Base-by-base conservation (phyloP, 2,113 vertebrate species). In the Lampris megalopsis region DNA sequence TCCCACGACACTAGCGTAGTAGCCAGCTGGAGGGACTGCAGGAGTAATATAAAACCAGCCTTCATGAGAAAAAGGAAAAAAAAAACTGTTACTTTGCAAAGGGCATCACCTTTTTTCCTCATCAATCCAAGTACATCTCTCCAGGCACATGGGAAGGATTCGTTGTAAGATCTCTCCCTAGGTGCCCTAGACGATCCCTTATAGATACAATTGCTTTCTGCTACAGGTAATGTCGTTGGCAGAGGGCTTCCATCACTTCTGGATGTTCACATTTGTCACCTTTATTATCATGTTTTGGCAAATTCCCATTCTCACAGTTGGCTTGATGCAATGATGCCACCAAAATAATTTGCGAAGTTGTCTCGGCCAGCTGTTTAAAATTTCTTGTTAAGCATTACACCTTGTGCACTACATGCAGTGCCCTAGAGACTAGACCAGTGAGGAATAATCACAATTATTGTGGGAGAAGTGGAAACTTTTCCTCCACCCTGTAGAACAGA, bases 401-500 rank as follows among this genome's bases (percentile, higher is more conserved):
- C 36, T 6, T 58, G 35, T 63, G 6, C 43, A 69, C 11, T 24
- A 6, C 45, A 9, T 11, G 42, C 9, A 10, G 50, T 6, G 9
- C 71, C 47, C 50, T 8, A 35, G 64, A 56, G 63, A 49, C 42
- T 9, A 57, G 58, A 56, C 41, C 5, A 45, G 45, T 6, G n/a
- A 58, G 57, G 42, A 48, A 58, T 52, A 69, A 76, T 62, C 74
- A 50, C 77, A 75, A 84, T 75, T 75, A 70, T 66, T 59, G 50
- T 36, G 42, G 73, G 70, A 11, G 50, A 57, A 61, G 52, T 49
- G 62, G 63, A 87, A 80, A 72, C 64, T 80, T 72, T 83, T 60
- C 49, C 57, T 74, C 5, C 36, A 6, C 68, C 68, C 58, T 75
- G 72, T 62, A 75, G 60, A 77, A 75, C 74, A 75, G 73, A 71